phyloP scores from a whole-genome alignment of 2,113 vertebrate species.

The Paradisaea rubra region DNA sequence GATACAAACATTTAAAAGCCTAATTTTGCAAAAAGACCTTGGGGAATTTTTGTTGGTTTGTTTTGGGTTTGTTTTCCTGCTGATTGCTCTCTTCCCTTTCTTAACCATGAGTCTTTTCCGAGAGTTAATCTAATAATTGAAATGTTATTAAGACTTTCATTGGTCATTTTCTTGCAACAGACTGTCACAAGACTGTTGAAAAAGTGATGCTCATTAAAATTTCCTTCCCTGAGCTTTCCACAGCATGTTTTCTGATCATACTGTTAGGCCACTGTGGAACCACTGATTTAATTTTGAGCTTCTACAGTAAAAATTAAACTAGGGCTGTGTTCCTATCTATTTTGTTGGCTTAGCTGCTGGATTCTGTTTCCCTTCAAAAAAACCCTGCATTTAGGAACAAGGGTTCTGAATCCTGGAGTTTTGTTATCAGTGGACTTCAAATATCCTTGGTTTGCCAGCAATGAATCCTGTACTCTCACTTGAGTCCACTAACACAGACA shows the following conservation, averaged over 20 bases:
- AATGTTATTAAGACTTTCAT: background rate
- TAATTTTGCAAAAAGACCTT: background rate
- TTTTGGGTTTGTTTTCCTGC: background rate
- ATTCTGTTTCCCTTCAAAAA: background rate
- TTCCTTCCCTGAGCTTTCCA: background rate
- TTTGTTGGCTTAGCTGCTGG: background rate
- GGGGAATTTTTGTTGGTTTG: background rate
- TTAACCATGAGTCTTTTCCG: background rate
- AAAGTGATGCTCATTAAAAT: background rate
- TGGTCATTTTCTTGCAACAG: background rate
- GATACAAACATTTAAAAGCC: background rate
- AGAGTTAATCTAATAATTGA: background rate
- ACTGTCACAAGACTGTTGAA: background rate
- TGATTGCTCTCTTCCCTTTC: background rate
- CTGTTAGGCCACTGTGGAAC: background rate
- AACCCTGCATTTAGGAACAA: background rate
- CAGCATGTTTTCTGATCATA: background rate
- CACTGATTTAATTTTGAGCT: background rate
- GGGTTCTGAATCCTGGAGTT: background rate
- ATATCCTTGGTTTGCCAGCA: background rate
- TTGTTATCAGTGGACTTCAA: background rate
- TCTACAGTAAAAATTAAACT: background rate
- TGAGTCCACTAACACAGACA: background rate
- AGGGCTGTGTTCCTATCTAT: background rate
- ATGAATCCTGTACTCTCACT: background rate